Evolutionary conservation across 1,140 invertebrate genomes (phyloP).

Genomic region (Drosophila busckii): DNA sequence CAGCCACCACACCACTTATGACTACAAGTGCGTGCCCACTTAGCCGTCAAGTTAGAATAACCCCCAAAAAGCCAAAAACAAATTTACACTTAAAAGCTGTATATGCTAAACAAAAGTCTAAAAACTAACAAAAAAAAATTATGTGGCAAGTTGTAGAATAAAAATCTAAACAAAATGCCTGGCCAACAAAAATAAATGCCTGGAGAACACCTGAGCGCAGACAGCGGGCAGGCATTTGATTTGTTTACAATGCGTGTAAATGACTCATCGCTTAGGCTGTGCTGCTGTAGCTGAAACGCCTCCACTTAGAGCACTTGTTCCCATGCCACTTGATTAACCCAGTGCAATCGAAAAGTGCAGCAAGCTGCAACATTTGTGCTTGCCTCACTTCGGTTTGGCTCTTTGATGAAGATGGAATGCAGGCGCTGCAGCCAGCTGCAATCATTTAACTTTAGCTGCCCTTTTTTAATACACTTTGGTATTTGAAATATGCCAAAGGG

Average conservation of each 20-base stretch:
- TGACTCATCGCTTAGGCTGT: slow-evolving; percentile 58
- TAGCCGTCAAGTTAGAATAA: slow-evolving; percentile 51
- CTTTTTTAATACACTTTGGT: too few relatives aligned
- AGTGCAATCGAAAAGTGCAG: slow-evolving; percentile 40
- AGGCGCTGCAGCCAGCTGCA: slow-evolving; percentile 41
- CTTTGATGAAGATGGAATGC: slow-evolving; percentile 71
- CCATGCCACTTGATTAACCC: slow-evolving; percentile 70
- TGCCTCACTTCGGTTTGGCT: slow-evolving; percentile 25
- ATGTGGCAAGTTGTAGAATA: slow-evolving; percentile 39
- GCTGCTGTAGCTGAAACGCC: slow-evolving; percentile 13
- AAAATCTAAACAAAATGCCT: slow-evolving; percentile 52
- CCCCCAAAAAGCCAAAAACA: slow-evolving; percentile 57
- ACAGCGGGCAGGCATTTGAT: slow-evolving; percentile 33
- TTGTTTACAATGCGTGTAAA: slow-evolving; percentile 54
- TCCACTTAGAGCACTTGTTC: slow-evolving; percentile 37
- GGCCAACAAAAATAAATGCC: slow-evolving; percentile 47
- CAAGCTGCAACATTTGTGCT: slow-evolving; percentile 49
- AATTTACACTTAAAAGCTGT: slow-evolving; percentile 51
- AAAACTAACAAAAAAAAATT: slow-evolving; percentile 33
- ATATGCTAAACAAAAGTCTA: slow-evolving; percentile 44
- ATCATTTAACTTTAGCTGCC: slow-evolving; percentile 61
- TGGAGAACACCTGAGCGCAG: slow-evolving; percentile 48
- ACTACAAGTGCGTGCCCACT: slow-evolving; percentile 61
- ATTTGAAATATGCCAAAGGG: too few relatives aligned
- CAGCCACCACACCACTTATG: slow-evolving; percentile 39